These are phyloP conservation scores for Miichthys miiuy DNA, from an alignment of 2,797 vertebrate species.

Conservation along the genomic window DNA sequence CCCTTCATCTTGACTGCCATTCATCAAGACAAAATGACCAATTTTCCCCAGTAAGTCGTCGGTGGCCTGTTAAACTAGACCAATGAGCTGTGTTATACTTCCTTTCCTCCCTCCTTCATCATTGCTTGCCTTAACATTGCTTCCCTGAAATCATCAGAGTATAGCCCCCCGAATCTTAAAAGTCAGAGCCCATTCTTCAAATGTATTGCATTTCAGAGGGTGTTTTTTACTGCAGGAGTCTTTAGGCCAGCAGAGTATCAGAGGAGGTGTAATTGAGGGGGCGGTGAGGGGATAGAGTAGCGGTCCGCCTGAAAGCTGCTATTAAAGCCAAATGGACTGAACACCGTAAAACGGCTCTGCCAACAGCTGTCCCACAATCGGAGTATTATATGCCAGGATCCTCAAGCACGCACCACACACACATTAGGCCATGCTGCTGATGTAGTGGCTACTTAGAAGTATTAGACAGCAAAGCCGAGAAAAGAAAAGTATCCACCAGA, in stretches of 20 bases:
- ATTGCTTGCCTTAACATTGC: constrained; percentile 50
- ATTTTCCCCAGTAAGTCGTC: constrained; percentile 58
- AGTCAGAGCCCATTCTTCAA: constrained; percentile 78
- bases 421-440: constrained; percentile 47
- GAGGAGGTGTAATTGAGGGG: constrained; percentile 87
- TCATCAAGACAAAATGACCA: constrained; percentile 68
- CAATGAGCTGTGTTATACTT: constrained; percentile 58
- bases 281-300: constrained; percentile 83
- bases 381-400: constrained; percentile 75
- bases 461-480: constrained; percentile 58
- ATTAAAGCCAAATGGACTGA: constrained; percentile 86
- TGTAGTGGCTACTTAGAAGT: constrained; percentile 64
- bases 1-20: constrained; percentile 52
- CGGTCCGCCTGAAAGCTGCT: constrained; percentile 83
- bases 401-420: constrained; percentile 45
- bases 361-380: constrained; percentile 84
- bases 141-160: constrained; percentile 64
- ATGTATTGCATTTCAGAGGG: constrained; percentile 83
- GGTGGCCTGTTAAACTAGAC: constrained; percentile 70
- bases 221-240: constrained; percentile 74
- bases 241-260: constrained; percentile 83
- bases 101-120: constrained; percentile 59
- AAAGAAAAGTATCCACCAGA: constrained; percentile 54
- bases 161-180: constrained; percentile 72
- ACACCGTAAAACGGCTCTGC: constrained; percentile 82